A percentile compares a stretch with the other conserved stretches of the same genome.
Conservation (phyloP, 2,113 vertebrate genomes). For the Heterotilapia buettikoferi region DNA sequence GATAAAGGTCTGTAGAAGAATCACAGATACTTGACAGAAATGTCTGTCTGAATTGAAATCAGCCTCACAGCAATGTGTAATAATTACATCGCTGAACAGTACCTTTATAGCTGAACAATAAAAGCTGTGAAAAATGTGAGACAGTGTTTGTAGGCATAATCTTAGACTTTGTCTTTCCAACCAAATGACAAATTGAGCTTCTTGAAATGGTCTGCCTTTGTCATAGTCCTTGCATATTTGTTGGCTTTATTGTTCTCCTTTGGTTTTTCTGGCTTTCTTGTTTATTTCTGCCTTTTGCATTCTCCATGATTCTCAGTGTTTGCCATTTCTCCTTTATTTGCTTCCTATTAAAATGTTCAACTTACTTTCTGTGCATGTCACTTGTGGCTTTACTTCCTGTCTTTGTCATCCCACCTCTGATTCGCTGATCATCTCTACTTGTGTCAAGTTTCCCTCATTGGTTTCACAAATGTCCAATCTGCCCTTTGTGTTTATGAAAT, state of each 20-base stretch:
- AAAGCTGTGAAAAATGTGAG: background rate
- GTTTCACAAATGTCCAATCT: background rate
- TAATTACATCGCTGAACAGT: background rate
- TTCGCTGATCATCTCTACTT: background rate
- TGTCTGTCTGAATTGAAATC: background rate
- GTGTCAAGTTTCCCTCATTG: background rate
- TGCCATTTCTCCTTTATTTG: background rate
- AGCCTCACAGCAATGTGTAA: background rate
- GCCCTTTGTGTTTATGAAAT: background rate
- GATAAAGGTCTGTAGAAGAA: background rate
- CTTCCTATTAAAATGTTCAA: background rate
- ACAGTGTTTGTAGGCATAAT: background rate
- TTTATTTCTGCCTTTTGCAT: background rate
- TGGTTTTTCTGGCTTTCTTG: background rate
- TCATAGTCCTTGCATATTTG: background rate
- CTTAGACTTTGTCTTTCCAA: background rate
- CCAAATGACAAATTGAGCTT: background rate
- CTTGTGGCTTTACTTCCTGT: background rate
- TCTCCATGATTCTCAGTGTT: fast-evolving
- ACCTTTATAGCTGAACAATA: background rate
- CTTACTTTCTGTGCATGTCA: fast-evolving
- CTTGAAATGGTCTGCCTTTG: background rate
- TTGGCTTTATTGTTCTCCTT: background rate
- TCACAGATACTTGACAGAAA: background rate
- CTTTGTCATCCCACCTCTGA: background rate